phyloP scores from a whole-genome alignment of 2,888 invertebrate species.

The Sphaerophoria rueppellii region DNA sequence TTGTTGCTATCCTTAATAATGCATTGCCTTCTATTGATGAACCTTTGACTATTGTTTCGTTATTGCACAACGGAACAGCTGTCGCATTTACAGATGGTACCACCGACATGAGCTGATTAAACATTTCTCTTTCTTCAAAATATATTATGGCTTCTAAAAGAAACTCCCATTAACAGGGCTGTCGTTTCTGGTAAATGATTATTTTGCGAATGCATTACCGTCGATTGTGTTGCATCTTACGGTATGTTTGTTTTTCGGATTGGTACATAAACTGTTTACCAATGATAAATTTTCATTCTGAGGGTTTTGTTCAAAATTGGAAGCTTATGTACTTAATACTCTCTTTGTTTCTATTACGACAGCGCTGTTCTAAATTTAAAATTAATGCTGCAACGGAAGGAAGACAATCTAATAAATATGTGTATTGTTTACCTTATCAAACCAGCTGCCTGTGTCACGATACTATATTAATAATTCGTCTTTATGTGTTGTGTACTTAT shows the following conservation, averaged over 20 bases:
- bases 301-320: no score
- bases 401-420: background rate
- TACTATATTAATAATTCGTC: background rate
- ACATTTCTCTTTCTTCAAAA: background rate
- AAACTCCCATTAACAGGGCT: conserved; percentile 1
- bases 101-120: conserved; percentile 39
- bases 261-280: background rate
- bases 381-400: background rate
- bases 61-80: conserved; percentile 52
- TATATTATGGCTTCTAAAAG: background rate
- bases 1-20: background rate
- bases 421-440: conserved; percentile 23
- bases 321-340: background rate
- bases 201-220: background rate
- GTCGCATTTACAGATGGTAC: conserved; percentile 52
- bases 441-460: conserved; percentile 48
- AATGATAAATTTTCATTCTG: no score
- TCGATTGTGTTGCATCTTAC: background rate
- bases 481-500: no score
- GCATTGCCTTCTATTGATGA: background rate
- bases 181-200: background rate
- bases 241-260: background rate
- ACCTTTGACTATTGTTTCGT: conserved; percentile 30
- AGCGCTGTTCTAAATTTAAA: conserved; percentile 5
- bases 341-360: background rate